Conservation (phyloP, 2,888 invertebrate genomes). For the Dynastes grantii region DNA sequence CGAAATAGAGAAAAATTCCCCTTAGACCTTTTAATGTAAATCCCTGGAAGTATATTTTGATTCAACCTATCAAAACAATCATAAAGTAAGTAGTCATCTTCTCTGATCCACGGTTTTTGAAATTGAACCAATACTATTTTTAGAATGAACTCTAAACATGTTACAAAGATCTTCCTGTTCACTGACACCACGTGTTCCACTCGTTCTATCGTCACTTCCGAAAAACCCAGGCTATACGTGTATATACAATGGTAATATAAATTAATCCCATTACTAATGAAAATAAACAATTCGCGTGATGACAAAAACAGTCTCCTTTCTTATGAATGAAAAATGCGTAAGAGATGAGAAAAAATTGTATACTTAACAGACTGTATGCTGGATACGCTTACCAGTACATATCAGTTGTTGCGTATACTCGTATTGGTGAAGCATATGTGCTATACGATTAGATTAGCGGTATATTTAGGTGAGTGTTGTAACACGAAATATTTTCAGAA, state of each 20-base stretch:
- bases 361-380: conserved; percentile 22
- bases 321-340: conserved; percentile 35
- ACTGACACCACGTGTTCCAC: background rate
- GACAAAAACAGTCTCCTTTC: background rate
- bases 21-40: background rate
- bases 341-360: conserved; percentile 26
- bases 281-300: conserved; percentile 16
- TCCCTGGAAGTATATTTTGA: conserved; percentile 21
- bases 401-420: conserved; percentile 25
- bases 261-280: conserved; percentile 2
- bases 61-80: conserved; percentile 10
- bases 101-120: background rate
- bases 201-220: conserved; percentile 13
- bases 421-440: conserved; percentile 25
- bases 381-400: background rate
- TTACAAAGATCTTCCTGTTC: conserved; percentile 19
- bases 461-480: conserved; percentile 17
- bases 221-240: background rate
- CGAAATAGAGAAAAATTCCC: too few species aligned
- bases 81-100: background rate
- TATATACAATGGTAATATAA: background rate
- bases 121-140: conserved; percentile 12
- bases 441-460: background rate
- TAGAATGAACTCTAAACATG: conserved; percentile 4
- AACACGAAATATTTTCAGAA: background rate